Percentiles rank a stretch among this genome's conserved stretches.
These are phyloP conservation scores for Clarias magur DNA, from an alignment of 2,113 vertebrate genomes.

Conservation along the genomic window DNA sequence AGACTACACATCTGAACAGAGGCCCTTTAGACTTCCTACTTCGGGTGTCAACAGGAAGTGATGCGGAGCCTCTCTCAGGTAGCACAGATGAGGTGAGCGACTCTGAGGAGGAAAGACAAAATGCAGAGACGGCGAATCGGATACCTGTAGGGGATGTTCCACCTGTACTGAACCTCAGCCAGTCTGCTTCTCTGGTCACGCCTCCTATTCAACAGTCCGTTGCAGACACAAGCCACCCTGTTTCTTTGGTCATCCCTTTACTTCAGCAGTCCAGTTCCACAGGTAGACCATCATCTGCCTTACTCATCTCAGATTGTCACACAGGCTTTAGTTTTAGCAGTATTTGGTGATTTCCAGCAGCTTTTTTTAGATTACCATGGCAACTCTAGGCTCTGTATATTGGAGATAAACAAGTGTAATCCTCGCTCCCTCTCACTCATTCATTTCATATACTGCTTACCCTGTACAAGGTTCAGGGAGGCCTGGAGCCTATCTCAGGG, in stretches of 20 bases:
- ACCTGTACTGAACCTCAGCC: background rate
- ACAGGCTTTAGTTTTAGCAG: background rate
- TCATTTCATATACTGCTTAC: too few relatives aligned
- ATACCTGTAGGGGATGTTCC: background rate
- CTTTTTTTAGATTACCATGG: background rate
- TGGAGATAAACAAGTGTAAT: background rate
- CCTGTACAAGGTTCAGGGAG: too few relatives aligned
- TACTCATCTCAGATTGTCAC: background rate
- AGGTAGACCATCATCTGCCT: slow-evolving; percentile 45
- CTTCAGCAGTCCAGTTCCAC: slow-evolving; percentile 39
- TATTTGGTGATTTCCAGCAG: background rate
- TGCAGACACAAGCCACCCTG: slow-evolving; percentile 17
- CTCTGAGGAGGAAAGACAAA: slow-evolving; percentile 64
- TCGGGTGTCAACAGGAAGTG: slow-evolving; percentile 25
- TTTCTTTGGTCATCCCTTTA: background rate
- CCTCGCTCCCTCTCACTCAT: too few relatives aligned
- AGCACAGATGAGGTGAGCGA: slow-evolving; percentile 70
- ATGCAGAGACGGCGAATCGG: background rate
- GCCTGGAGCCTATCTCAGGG: too few relatives aligned
- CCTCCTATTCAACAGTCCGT: slow-evolving; percentile 35
- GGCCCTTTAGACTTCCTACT: slow-evolving; percentile 62
- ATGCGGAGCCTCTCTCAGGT: slow-evolving; percentile 64
- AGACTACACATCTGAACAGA: slow-evolving; percentile 72
- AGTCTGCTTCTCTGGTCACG: slow-evolving; percentile 25
- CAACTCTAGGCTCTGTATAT: background rate